Percentiles rank a stretch among this genome's conserved stretches.
These are phyloP conservation scores for Oeneis ivallda DNA, from an alignment of 2,888 invertebrate genomes.

Conservation along the genomic window DNA sequence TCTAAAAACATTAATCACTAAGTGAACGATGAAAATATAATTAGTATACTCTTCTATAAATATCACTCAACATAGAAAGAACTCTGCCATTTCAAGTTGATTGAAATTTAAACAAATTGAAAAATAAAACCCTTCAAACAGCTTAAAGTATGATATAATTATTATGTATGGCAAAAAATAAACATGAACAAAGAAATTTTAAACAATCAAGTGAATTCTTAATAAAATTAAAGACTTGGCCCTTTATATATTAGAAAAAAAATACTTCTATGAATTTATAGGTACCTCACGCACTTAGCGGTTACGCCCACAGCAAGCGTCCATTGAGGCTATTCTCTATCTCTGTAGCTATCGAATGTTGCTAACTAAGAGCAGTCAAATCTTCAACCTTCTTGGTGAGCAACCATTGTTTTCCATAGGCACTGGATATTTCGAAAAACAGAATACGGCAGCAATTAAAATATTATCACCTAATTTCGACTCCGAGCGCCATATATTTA, in stretches of 20 bases:
- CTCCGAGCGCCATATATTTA: no score
- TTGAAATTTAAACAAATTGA: conserved; percentile 37
- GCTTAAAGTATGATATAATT: conserved; percentile 22
- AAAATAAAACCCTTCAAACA: conserved; percentile 38
- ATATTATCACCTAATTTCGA: no score
- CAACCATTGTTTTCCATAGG: no score
- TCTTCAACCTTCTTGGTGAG: no score
- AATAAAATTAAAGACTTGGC: neutral
- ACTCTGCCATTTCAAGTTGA: conserved; percentile 33
- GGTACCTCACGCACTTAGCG: no score
- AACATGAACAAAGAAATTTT: conserved; percentile 20
- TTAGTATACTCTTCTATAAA: conserved; percentile 37
- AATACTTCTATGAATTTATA: conserved; percentile 12
- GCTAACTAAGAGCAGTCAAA: no score
- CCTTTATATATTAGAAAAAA: conserved; percentile 19
- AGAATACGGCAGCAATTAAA: no score
- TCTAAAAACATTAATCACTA: conserved; percentile 63
- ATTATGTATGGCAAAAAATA: no score
- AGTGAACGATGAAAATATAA: conserved; percentile 49
- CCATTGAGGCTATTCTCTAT: no score
- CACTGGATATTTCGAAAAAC: no score
- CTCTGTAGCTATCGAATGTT: no score
- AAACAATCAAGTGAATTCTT: conserved; percentile 3
- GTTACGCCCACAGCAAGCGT: no score
- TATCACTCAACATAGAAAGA: conserved; percentile 32